Evolutionary conservation across 2,888 invertebrate genomes (phyloP).

Genomic region (Drosophila mercatorum): DNA sequence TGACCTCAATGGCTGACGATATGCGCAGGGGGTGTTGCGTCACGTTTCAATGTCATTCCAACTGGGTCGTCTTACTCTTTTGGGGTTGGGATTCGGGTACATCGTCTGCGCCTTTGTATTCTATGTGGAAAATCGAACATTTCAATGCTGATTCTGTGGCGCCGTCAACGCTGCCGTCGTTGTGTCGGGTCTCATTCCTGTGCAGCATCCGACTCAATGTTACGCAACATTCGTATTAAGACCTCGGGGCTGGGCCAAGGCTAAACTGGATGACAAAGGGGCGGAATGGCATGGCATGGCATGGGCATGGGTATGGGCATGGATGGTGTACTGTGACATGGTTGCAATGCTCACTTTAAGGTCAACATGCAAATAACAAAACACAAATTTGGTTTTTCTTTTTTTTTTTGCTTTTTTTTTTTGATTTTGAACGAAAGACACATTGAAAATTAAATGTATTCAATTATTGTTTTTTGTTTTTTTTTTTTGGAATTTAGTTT

Average conservation of each 20-base stretch:
- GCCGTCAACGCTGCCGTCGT: slow-evolving; percentile 47
- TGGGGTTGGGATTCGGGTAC: slow-evolving; percentile 1
- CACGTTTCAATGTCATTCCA: slow-evolving; percentile 68
- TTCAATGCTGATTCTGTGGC: slow-evolving; percentile 48
- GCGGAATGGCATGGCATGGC: neutral
- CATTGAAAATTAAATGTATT: slow-evolving; percentile 82
- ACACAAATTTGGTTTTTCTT: slow-evolving; percentile 44
- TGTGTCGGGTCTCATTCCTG: slow-evolving; percentile 17
- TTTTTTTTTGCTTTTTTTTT: slow-evolving; percentile 50
- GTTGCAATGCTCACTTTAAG: slow-evolving; percentile 43
- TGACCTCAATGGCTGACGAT: slow-evolving; percentile 53
- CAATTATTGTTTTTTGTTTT: slow-evolving; percentile 48
- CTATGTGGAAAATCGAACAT: slow-evolving; percentile 66
- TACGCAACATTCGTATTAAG: slow-evolving; percentile 65
- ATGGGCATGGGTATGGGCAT: neutral
- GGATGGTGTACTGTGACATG: neutral
- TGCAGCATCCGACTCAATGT: slow-evolving; percentile 62
- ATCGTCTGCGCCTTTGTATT: slow-evolving; percentile 31
- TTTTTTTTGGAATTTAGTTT: slow-evolving; percentile 32
- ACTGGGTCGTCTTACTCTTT: slow-evolving; percentile 23
- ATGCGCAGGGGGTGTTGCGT: slow-evolving; percentile 54
- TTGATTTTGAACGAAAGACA: slow-evolving; percentile 82
- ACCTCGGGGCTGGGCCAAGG: slow-evolving; percentile 60
- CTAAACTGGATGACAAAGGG: slow-evolving; percentile 21
- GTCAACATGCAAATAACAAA: slow-evolving; percentile 64